Conservation (phyloP, 2,888 invertebrate species). For the Metacarcinus magister region DNA sequence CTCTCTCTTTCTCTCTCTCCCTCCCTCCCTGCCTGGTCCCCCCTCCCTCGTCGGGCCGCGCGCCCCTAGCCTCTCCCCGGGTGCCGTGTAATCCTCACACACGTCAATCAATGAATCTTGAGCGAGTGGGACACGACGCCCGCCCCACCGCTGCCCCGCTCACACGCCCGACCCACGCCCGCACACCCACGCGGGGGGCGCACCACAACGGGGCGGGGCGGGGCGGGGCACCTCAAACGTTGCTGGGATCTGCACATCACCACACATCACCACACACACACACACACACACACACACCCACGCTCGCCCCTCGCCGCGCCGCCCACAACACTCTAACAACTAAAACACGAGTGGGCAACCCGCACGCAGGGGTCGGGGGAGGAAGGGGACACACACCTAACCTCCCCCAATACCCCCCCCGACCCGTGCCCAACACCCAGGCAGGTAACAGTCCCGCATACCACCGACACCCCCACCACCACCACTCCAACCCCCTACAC, state of each 20-base stretch:
- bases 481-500: neutral
- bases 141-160: constrained; percentile 27
- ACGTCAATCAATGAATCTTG: constrained; percentile 80
- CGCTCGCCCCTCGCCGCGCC: constrained; percentile 17
- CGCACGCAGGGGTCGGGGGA: neutral
- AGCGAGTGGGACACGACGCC: constrained; percentile 69
- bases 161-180: constrained; percentile 71
- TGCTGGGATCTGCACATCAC: constrained; percentile 45
- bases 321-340: neutral
- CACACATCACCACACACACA: neutral
- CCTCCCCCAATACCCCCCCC: neutral
- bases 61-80: constrained; percentile 82
- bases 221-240: constrained; percentile 53
- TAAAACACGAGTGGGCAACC: constrained; percentile 63
- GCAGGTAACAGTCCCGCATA: constrained; percentile 54
- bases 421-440: neutral
- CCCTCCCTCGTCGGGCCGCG: constrained; percentile 66
- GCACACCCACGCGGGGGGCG: constrained; percentile 63
- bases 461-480: constrained; percentile 50
- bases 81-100: constrained; percentile 80
- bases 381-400: neutral
- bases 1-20: constrained; percentile 56
- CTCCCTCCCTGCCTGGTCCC: neutral
- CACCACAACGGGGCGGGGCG: neutral
- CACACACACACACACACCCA: constrained; percentile 35